These are phyloP conservation scores for Xiphophorus birchmanni DNA, from an alignment of 2,797 vertebrate species.

Conservation along the genomic window DNA sequence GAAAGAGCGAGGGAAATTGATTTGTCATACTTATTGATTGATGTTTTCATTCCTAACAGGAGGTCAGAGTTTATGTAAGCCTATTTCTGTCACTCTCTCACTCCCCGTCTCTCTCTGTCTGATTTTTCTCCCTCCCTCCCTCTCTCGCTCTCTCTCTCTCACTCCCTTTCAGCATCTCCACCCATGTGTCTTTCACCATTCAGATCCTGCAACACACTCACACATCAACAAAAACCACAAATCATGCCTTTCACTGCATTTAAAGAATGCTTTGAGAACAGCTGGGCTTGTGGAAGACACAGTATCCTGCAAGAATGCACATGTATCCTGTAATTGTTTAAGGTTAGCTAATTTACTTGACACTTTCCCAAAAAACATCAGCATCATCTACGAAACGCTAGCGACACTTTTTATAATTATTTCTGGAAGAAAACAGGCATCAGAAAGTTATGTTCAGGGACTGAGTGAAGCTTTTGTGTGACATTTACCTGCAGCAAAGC, in stretches of 20 bases:
- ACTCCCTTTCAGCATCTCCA: constrained; percentile 7
- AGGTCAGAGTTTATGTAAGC: constrained; percentile 73
- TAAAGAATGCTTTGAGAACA: constrained; percentile 69
- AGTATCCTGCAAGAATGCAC: constrained; percentile 11
- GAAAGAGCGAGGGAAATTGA: constrained; percentile 61
- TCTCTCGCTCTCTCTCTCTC: neutral
- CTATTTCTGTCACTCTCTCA: constrained; percentile 47
- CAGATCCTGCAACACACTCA: constrained; percentile 27
- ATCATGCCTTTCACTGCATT: constrained; percentile 70
- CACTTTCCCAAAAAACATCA: neutral
- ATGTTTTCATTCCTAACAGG: constrained; percentile 73
- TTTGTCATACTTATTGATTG: constrained; percentile 72
- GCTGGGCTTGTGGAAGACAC: constrained; percentile 45
- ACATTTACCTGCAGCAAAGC: neutral
- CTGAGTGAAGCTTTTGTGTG: neutral
- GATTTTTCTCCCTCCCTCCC: constrained; percentile 14
- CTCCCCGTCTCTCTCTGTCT: constrained; percentile 9
- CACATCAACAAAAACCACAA: constrained; percentile 52
- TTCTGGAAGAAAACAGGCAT: neutral
- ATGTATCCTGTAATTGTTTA: neutral
- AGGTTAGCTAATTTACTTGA: constrained; percentile 3
- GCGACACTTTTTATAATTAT: neutral
- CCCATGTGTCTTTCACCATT: constrained; percentile 39
- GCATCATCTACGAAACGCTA: neutral
- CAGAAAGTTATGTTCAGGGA: constrained; percentile 26